These are phyloP conservation scores for Rhyzopertha dominica DNA, from an alignment of 1,140 invertebrate genomes.

Conservation along the genomic window DNA sequence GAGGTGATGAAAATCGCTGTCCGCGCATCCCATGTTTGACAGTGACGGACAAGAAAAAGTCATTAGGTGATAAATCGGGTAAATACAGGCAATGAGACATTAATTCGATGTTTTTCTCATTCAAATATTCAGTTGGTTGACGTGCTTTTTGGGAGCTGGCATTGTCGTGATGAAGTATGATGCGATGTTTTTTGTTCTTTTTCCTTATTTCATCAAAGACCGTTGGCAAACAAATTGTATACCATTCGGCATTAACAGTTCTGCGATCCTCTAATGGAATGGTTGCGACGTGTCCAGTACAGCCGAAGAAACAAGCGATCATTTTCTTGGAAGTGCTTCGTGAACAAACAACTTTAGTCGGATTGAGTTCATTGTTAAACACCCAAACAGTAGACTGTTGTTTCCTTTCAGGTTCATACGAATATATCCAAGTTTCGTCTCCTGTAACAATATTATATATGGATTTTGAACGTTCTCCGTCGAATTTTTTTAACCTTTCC, in stretches of 20 bases:
- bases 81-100: slow-evolving; percentile 6
- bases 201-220: slow-evolving; percentile 21
- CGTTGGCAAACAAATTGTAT: slow-evolving; percentile 35
- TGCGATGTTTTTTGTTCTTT: slow-evolving; percentile 20
- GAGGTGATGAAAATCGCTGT: too few species aligned
- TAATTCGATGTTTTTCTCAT: slow-evolving; percentile 15
- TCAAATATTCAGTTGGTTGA: slow-evolving; percentile 10
- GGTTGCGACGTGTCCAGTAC: slow-evolving; percentile 27
- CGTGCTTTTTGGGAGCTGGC: slow-evolving; percentile 5
- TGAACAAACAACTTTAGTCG: slow-evolving; percentile 37
- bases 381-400: slow-evolving; percentile 29
- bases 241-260: slow-evolving; percentile 31
- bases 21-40: slow-evolving; percentile 10
- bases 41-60: slow-evolving; percentile 9
- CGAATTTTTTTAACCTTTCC: slow-evolving; percentile 26
- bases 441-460: slow-evolving; percentile 18
- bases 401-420: slow-evolving; percentile 33
- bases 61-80: slow-evolving; percentile 6
- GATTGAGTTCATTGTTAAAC: slow-evolving; percentile 39
- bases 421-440: slow-evolving; percentile 27
- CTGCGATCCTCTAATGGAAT: slow-evolving; percentile 26
- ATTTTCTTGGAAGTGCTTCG: slow-evolving; percentile 37
- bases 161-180: slow-evolving; percentile 25
- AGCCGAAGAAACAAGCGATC: slow-evolving; percentile 28
- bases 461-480: slow-evolving; percentile 22